Conservation (phyloP, 2,113 vertebrate genomes). For the Acrocephalus arundinaceus region DNA sequence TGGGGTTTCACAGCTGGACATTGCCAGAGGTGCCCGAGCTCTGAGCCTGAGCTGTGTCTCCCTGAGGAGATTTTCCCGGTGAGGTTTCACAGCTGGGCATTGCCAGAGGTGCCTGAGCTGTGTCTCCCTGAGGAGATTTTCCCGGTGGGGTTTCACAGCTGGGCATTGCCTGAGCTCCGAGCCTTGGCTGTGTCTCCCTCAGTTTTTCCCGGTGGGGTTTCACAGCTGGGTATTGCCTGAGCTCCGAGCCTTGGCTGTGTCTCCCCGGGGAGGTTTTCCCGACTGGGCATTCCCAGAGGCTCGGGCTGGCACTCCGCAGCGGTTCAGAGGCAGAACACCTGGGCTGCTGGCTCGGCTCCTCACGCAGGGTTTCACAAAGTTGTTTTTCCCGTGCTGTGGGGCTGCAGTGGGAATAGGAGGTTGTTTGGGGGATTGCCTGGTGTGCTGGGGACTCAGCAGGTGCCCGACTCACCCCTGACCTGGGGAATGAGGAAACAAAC, state of each 20-base stretch:
- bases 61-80: not conserved
- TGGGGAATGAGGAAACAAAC: fast-evolving
- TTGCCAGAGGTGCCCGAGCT: too few relatives aligned
- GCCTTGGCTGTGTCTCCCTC: fast-evolving
- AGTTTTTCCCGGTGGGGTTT: not conserved
- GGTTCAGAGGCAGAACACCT: not conserved
- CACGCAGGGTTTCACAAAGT: fast-evolving
- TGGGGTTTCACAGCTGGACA: not conserved
- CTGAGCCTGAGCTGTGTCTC: too few relatives aligned
- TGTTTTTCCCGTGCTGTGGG: not conserved
- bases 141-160: not conserved
- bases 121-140: not conserved
- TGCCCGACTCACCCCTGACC: fast-evolving
- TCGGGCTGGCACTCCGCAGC: not conserved
- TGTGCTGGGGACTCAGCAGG: fast-evolving
- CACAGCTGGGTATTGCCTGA: not conserved
- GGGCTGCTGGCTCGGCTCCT: not conserved
- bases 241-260: not conserved
- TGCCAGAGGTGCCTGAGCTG: not conserved
- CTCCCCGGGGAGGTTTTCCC: not conserved
- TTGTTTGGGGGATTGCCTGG: fast-evolving
- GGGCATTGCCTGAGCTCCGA: not conserved
- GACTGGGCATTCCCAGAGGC: not conserved
- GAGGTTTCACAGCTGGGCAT: not conserved
- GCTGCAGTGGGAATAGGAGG: not conserved